Conservation (phyloP, 1,140 invertebrate genomes). For the Heliconius melpomene region DNA sequence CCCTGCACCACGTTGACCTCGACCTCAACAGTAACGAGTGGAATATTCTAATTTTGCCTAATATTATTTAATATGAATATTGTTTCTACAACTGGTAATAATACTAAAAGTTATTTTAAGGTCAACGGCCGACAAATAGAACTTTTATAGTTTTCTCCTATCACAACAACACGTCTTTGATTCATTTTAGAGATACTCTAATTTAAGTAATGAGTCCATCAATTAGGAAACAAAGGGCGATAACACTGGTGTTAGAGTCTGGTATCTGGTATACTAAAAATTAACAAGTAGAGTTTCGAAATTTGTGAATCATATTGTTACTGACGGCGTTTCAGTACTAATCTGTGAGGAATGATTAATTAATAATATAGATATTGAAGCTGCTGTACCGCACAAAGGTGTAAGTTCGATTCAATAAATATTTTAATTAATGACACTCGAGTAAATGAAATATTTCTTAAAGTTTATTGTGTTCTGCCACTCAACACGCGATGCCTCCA, state of each 20-base stretch:
- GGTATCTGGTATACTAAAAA: background rate
- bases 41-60: no score
- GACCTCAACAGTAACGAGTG: background rate
- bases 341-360: background rate
- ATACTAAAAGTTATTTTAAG: background rate
- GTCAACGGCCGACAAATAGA: slow-evolving; percentile 32
- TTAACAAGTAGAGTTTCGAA: background rate
- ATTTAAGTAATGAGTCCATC: slow-evolving; percentile 38
- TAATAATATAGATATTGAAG: background rate
- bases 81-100: background rate
- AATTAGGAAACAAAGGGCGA: slow-evolving; percentile 34
- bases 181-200: slow-evolving; percentile 34
- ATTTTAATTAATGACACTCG: no score
- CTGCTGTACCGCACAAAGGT: no score
- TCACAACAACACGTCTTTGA: slow-evolving; percentile 37
- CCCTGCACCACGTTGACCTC: no score
- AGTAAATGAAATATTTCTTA: no score
- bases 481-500: no score
- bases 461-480: no score
- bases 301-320: background rate
- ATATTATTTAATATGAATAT: background rate
- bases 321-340: background rate
- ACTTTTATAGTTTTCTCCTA: slow-evolving; percentile 24
- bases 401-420: no score
- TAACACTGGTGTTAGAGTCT: slow-evolving; percentile 16